Evolutionary conservation across 2,888 invertebrate species (phyloP), one percentile per base, ranked within the genome.

Genomic region (Acleris cristana): DNA sequence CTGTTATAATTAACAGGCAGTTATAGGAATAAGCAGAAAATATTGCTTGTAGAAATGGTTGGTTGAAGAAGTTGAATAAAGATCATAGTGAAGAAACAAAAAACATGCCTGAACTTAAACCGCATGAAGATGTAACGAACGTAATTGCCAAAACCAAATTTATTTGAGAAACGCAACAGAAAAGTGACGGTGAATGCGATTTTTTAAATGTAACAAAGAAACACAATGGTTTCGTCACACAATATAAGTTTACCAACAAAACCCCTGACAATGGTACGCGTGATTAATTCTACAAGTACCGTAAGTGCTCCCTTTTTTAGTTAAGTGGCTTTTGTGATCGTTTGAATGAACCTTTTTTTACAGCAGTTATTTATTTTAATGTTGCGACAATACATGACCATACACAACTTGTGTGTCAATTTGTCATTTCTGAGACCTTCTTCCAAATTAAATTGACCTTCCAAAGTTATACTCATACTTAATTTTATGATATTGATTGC

Each of bases 241-340:
- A 74, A 78, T 73, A 74, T 78, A 80, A 90, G 92, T 92, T 89
- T 92, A 89, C 91, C 89, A 91, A 91, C 92, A 92, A 79, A 83
- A 81, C 72, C 76, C 76, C 72, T 78, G 81, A 85, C 84, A 86
- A 82, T 81, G 81, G 75, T 79, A 81, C 80, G 83, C 86, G 86
- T 89, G 90, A 91, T 91, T 89, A 90, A 89, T 90, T 87, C 82
- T 76, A 80, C 83, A 86, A 86, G 88, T 87, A 79, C 64, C 56
- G 78, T 86, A 84, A 85, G 81, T 85, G 82, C 82, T 83, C 84
- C 84, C 82, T 71, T 77, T 80, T 58, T 69, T 65, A 81, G 77
- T 70, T 70, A 71, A 76, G 73, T 74, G 73, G 73, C 73, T 76
- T 73, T 76, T 76, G 76, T 75, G 70, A 70, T 49, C 64, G 70